Evolutionary conservation across 2,113 vertebrate species (phyloP), one percentile per base, ranked within the genome.

Genomic region (Sterrhoptilus dennistouni): DNA sequence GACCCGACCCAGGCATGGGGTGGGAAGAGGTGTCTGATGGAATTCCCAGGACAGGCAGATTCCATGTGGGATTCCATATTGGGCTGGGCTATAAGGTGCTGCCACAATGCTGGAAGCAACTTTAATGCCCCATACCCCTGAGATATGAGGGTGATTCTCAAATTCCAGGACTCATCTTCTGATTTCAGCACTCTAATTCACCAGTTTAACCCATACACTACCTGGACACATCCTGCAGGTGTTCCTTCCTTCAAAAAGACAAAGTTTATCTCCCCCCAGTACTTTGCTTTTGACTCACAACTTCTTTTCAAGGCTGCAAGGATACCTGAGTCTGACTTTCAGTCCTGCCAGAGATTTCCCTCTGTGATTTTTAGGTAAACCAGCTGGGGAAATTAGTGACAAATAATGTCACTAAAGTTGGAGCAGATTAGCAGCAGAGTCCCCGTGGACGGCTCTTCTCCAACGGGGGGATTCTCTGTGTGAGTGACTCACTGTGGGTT

Each of bases 391-490:
- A 95, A 88, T 66, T 4, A 70, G 90, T 19, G 49, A 49, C 54
- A 77, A 63, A 90, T 33, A 88, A 95, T 61, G 59, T 40, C 59
- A 38, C 61, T 53, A 13, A 59, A 94, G 75, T 65, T 77, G 79
- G 49, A 83, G 82, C 0, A 33, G 75, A 88, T 76, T 18, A 76
- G 49, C 83, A 65, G 70, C 66, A 19, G 63, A 87, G 76, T 3
- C 61, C 83, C 70, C 0, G 0, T 60, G 94, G 42, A 36, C 2
- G 3, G 16, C 79, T 86, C 27, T 64, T 68, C 64, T 83, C 89
- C 6, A 4, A 35, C 0, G 0, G 64, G 45, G 40, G 60, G 59
- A 86, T 66, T 86, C 14, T 0, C 68, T 2, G 8, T 29, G 54
- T 0, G 0, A 86, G 76, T 1, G 6, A 64, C 87, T 89, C 0